Base-by-base conservation (phyloP, 2,797 vertebrate genomes). In the Glyptemys insculpta region DNA sequence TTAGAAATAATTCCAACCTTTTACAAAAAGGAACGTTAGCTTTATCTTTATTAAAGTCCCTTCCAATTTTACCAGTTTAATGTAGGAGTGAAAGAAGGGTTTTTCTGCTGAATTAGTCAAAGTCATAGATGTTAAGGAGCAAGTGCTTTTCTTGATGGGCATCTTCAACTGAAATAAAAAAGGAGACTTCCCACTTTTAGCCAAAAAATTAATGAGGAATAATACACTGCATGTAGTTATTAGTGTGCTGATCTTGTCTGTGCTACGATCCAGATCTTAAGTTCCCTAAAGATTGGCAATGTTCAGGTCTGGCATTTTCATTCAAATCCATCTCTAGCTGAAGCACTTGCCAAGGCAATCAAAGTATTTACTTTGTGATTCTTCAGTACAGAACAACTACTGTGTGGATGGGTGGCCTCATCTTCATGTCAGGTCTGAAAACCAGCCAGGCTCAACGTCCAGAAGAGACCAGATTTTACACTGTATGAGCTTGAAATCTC, bases 381-480 rank as follows among this genome's bases (percentile, higher is more conserved):
- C 9, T 81, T 56, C 62, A 25, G 19, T 16, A 57, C 52, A 92
- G 53, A 29, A 37, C 15, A 79, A 1, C 8, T 85, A 12, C 2
- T 29, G 2, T 3, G 0, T 0, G 4, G 0, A 0, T 0, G 0
- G 1, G 3, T 2, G 41, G 7, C n/a, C 65, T 9, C 3, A 3
- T n/a, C 19, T 12, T 68, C n/a, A 37, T 8, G n/a, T 27, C 59
- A 91, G 62, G 0, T 53, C 72, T 81, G n/a, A 62, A 83, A 59
- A 65, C 4, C 10, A 3, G 25, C 14, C 12, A 8, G 9, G 11
- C 41, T 25, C 5, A 47, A 12, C 0, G 0, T 0, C 5, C 1
- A 18, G n/a, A 27, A 5, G 27, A 68, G 65, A 37, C 65, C 18
- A 37, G 65, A 19, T 37, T 68, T 68, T 68, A 68, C 18, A 68